A percentile compares a stretch with the other conserved stretches of the same genome.
phyloP scores from a whole-genome alignment of 2,797 vertebrate genomes.

The Petrocephalus schoutedeni region DNA sequence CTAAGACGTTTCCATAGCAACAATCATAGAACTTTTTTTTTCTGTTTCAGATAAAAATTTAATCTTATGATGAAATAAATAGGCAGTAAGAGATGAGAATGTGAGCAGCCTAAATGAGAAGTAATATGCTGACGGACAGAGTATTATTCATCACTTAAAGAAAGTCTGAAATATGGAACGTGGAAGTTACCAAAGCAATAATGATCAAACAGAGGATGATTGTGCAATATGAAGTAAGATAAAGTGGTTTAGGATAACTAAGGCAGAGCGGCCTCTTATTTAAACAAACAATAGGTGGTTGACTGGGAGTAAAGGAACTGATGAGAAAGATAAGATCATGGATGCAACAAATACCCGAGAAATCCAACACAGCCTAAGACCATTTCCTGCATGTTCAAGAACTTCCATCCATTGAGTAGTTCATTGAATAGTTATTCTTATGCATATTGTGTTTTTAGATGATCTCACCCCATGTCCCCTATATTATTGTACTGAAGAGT shows the following conservation, averaged over 20 bases:
- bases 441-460: neutral
- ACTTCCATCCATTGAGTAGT: neutral
- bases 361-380: neutral
- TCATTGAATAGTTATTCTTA: neutral
- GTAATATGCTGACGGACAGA: slow-evolving; percentile 1
- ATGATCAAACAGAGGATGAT: neutral
- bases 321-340: neutral
- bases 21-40: slow-evolving; percentile 36
- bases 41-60: slow-evolving; percentile 28
- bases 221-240: neutral
- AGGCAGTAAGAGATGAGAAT: neutral
- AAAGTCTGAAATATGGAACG: neutral
- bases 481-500: neutral
- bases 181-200: neutral
- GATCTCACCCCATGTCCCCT: neutral
- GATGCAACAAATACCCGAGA: neutral
- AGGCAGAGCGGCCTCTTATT: neutral
- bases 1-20: slow-evolving; percentile 45
- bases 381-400: neutral
- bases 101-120: neutral
- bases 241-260: neutral
- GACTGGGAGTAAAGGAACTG: neutral
- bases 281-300: neutral
- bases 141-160: neutral
- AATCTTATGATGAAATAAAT: slow-evolving; percentile 30